Evolutionary conservation across 2,797 vertebrate genomes (phyloP).

Genomic region (Sylvia borin): DNA sequence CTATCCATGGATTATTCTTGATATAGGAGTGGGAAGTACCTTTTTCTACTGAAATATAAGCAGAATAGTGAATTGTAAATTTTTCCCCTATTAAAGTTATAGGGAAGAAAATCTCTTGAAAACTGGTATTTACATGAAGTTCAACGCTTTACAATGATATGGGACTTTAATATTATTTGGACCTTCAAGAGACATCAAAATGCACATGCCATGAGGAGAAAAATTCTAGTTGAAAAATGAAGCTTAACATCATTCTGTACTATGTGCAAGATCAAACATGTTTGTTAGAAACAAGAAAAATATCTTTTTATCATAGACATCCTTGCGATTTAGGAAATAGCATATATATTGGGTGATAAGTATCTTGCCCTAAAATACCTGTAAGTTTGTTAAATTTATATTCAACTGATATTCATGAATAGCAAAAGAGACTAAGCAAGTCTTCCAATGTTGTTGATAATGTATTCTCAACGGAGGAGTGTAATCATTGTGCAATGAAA

Average conservation of each 20-base stretch:
- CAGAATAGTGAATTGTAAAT: neutral
- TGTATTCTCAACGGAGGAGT: neutral
- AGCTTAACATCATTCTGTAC: neutral
- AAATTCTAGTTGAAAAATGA: neutral
- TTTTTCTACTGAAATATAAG: neutral
- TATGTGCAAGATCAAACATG: neutral
- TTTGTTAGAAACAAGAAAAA: neutral
- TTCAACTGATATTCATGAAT: neutral
- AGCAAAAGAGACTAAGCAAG: conserved; percentile 31
- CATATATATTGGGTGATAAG: neutral
- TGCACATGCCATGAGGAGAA: neutral
- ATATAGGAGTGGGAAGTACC: neutral
- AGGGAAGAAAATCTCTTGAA: neutral
- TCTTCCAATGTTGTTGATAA: conserved; percentile 46
- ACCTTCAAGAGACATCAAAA: neutral
- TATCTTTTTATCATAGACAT: neutral
- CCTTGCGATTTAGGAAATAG: neutral
- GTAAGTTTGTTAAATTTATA: neutral
- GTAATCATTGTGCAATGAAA: conserved; percentile 41
- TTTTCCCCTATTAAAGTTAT: neutral
- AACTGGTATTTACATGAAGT: neutral
- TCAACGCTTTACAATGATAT: neutral
- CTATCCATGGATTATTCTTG: neutral
- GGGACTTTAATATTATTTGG: neutral
- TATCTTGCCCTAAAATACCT: neutral